These are phyloP conservation scores for Oreochromis mossambicus DNA, from an alignment of 2,797 vertebrate genomes.

Conservation along the genomic window DNA sequence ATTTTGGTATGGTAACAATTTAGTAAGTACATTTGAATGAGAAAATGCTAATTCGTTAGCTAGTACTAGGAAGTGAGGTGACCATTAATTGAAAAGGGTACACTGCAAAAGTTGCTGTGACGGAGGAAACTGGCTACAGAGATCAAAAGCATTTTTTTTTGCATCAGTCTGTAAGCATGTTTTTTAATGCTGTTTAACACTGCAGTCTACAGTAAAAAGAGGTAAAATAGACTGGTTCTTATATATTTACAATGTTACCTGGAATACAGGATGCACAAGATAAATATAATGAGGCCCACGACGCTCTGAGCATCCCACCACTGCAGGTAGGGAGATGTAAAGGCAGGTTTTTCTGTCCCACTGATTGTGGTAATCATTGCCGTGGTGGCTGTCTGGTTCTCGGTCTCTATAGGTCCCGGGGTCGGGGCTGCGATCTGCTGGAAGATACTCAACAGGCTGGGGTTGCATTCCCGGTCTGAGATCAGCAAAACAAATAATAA, in stretches of 20 bases:
- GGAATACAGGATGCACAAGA: slow-evolving; percentile 89
- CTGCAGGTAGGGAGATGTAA: slow-evolving; percentile 70
- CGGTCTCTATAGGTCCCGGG: slow-evolving; percentile 44
- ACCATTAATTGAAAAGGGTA: background rate
- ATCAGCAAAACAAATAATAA: background rate
- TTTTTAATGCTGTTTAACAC: background rate
- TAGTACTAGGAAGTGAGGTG: background rate
- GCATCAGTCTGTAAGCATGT: background rate
- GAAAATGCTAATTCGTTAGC: background rate
- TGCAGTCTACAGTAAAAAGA: background rate
- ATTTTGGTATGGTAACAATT: background rate
- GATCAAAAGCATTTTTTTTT: background rate
- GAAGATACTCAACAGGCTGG: slow-evolving; percentile 84
- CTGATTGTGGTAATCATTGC: slow-evolving; percentile 29
- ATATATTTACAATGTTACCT: slow-evolving; percentile 70
- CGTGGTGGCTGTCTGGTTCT: slow-evolving; percentile 72
- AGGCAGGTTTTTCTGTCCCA: slow-evolving; percentile 56
- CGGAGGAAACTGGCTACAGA: background rate
- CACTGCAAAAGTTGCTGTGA: background rate
- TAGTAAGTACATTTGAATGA: background rate
- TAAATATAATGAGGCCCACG: slow-evolving; percentile 81
- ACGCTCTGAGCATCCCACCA: slow-evolving; percentile 86
- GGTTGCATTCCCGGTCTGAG: slow-evolving; percentile 87
- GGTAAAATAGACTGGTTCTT: background rate
- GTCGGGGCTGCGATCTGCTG: slow-evolving; percentile 77